phyloP scores from a whole-genome alignment of 2,797 vertebrate genomes.

The Halcyon chelicuti region DNA sequence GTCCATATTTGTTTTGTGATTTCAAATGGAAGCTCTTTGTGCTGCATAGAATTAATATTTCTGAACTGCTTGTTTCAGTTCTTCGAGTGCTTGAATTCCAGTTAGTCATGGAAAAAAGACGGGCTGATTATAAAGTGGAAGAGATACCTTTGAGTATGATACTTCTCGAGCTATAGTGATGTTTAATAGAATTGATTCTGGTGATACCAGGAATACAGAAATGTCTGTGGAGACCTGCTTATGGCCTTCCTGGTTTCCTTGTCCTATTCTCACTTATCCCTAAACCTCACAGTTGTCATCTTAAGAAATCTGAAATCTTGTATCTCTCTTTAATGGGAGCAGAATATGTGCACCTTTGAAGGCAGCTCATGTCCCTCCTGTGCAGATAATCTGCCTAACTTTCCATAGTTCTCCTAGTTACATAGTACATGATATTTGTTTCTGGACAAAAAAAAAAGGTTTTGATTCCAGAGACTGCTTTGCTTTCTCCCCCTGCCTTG shows the following conservation, averaged over 20 bases:
- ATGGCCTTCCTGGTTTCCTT: neutral
- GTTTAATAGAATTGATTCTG: neutral
- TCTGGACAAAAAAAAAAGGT: neutral
- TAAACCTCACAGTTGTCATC: neutral
- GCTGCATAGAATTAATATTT: neutral
- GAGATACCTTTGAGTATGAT: neutral
- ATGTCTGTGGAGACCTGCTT: neutral
- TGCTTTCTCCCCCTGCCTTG: neutral
- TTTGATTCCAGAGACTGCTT: neutral
- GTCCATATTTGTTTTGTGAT: neutral
- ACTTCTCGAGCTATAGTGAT: neutral
- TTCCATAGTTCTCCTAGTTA: neutral
- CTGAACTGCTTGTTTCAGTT: neutral
- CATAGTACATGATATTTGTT: accelerated
- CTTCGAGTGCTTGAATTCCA: neutral
- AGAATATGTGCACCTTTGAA: neutral
- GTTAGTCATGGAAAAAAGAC: neutral
- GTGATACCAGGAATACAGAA: neutral
- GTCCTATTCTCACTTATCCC: neutral
- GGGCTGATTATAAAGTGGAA: neutral
- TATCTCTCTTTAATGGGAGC: neutral
- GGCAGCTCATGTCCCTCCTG: neutral
- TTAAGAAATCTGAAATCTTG: neutral
- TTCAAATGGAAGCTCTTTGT: neutral
- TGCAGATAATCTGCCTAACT: neutral